Evolutionary conservation across 2,113 vertebrate genomes (phyloP), one percentile per base, ranked within the genome.

Genomic region (Zootoca vivipara): DNA sequence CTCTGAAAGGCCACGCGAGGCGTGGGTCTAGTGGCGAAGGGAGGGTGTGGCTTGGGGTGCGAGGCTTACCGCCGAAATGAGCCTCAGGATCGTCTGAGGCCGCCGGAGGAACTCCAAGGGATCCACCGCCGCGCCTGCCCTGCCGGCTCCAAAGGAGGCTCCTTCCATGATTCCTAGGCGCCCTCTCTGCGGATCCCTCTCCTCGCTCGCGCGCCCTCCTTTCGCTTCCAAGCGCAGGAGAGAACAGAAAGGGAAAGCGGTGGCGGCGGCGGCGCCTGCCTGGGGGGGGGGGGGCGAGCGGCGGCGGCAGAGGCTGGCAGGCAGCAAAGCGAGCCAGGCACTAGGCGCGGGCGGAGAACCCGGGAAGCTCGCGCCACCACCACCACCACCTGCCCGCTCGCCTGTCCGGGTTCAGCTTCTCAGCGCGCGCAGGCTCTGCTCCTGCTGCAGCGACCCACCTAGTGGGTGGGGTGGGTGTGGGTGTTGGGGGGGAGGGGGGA

Each of bases 121-220:
- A 95, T 99, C 98, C 78, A 99, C 89, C 52, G 94, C 95, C 81
- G 97, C 95, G 92, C 98, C 99, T 70, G 98, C 96, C 90, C 98
- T 96, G 85, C 98, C 98, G 85, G 98, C 99, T 95, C 99, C 98
- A 89, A 99, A 99, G 88, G 98, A 99, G 91, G 97, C 97, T 95
- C 98, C 98, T 96, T 99, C 98, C 98, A 99, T 99, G 93, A 89
- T 95, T 18, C 30, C 91, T 86, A 56, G 67, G 73, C 89, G 78
- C 82, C 73, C 56, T 46, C 46, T 52, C 46, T 52, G 46, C 46
- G 46, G 46, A 52, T 52, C 46, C 46, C 46, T 52, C 46, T 52
- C 18, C 58, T 62, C 58, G 15, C 58, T 62, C 58, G 58, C 58
- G 15, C 58, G 13, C 58, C 18, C 58, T 62, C 18, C 58, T 62